Conservation (phyloP, 2,797 vertebrate genomes). For the Helicolenus hilgendorfi region DNA sequence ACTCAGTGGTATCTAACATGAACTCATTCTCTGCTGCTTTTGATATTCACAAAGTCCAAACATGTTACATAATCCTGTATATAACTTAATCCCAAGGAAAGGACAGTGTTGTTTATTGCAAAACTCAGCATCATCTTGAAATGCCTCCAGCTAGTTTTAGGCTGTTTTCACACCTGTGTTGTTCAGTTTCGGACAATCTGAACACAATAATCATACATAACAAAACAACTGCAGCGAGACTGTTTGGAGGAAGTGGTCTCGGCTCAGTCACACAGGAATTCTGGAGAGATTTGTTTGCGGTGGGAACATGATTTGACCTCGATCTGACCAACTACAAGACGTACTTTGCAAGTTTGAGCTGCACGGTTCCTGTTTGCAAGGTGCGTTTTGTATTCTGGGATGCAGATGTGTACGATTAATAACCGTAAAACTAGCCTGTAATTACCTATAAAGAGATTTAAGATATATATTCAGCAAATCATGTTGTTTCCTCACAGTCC, state of each 20-base stretch:
- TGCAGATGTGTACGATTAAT: too few species aligned
- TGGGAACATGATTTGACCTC: background rate
- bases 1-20: background rate
- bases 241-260: background rate
- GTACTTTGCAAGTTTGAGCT: background rate
- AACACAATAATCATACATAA: background rate
- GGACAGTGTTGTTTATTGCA: constrained; percentile 38
- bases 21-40: background rate
- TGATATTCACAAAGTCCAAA: constrained; percentile 4
- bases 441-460: too few species aligned
- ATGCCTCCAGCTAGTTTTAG: constrained; percentile 15
- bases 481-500: too few species aligned
- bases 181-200: background rate
- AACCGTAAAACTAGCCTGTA: too few species aligned
- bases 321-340: background rate
- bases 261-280: background rate
- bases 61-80: constrained; percentile 32
- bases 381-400: too few species aligned
- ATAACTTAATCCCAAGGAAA: constrained; percentile 37
- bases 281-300: background rate
- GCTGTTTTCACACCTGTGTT: background rate
- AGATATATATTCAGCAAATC: too few species aligned
- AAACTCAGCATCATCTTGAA: constrained; percentile 49
- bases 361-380: too few species aligned
- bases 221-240: background rate